Base-by-base conservation (phyloP, 1,140 invertebrate genomes). In the Papilio polytes region DNA sequence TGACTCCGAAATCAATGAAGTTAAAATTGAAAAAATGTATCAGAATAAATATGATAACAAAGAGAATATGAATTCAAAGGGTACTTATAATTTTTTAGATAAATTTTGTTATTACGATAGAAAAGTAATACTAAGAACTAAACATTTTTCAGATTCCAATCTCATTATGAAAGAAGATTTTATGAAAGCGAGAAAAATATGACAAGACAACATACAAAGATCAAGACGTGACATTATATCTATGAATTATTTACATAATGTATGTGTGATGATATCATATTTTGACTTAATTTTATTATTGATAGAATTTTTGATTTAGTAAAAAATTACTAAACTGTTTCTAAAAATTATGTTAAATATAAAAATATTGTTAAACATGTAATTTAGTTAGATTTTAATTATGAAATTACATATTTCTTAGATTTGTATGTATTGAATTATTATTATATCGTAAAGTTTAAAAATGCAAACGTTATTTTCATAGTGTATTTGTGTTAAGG, bases 81-180 rank as follows among this genome's bases (percentile, higher is more conserved):
- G 26, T 78, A 20, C 53, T 13, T 53, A 79, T 22, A 59, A 80
- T 76, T 18, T 53, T 74, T 53, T 78, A 44, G 63, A 78, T 26
- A 78, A 72, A 9, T n/a, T 73, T 46, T 31, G 3, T 31, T 56
- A 22, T 78, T 36, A 78, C 9, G 15, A 36, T 12, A 46, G n/a
- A 13, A 22, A 83, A 31, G 56, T 56, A 1, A 78, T 66, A 36
- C 1, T 66, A 36, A 78, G 41, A 20, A 66, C 3, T 59, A 31
- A 80, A 76, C 74, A 72, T 76, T 83, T 83, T 79, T 83, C 82
- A 51, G 80, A 76, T n/a, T 80, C 82, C 0, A 41, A 78, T 51
- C 80, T 80, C 12, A 80, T 83, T 48, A 80, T 74, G 41, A 73
- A 74, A 51, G 82, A 83, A 51, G 82, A 83, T 26, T 22, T 80